Base-by-base conservation (phyloP, 2,113 vertebrate species). In the Lasiurus borealis region DNA sequence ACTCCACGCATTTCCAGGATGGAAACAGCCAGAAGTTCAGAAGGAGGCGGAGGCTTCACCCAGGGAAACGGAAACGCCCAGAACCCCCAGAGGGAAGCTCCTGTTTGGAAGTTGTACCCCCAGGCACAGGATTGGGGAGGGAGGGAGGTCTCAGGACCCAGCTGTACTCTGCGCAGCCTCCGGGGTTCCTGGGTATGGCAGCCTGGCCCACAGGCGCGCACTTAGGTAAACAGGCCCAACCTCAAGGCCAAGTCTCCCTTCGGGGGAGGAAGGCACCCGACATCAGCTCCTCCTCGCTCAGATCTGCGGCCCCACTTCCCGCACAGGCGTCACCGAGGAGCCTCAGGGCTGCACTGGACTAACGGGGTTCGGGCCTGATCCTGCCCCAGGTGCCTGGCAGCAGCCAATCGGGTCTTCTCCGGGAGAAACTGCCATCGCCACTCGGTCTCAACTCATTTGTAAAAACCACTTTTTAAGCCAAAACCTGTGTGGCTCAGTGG, bases 1-100 rank as follows among this genome's bases (percentile, higher is more conserved):
- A 76, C 23, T 40, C 29, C 52, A 96, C 62, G 19, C 36, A 71
- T 59, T 50, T 90, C 59, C 82, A 73, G 77, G 78, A 25, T 59
- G 81, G 81, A 95, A 94, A 34, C 34, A 86, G 18, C 40, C 36
- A 62, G 85, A 64, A 87, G 83, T 48, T 69, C 84, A 89, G 44
- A 52, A 62, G 27, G 87, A 23, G 10, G 16, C 11, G 73, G 85
- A 21, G 78, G 85, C 40, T 50, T 66, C 54, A 36, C 8, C 77
- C 21, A 50, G 14, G 36, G 54, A 83, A 69, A 72, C 73, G 34
- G 64, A 31, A 57, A 82, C 68, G 25, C 48, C 19, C 21, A 44
- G 31, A 69, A 66, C 31, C 83, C 23, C 15, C 46, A 84, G 31
- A 83, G 16, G 11, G n/a, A 50, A 36, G 34, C 18, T 90, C 29